Percentiles rank a stretch among this genome's conserved stretches.
phyloP scores from a whole-genome alignment of 2,113 vertebrate species.

The Ginglymostoma cirratum region DNA sequence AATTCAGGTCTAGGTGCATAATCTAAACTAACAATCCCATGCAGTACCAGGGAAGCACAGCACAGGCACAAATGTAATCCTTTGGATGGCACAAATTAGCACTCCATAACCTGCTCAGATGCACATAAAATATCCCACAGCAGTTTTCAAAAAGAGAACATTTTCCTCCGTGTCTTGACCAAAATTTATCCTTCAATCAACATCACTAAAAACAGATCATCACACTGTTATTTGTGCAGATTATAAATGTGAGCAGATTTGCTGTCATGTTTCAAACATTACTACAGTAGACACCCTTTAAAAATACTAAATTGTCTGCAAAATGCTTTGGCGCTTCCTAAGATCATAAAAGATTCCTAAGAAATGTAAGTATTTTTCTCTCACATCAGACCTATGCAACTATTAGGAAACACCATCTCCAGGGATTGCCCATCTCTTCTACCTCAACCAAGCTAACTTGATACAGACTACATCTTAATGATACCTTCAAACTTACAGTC shows the following conservation, averaged over 20 bases:
- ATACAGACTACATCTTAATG: neutral
- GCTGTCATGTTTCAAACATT: neutral
- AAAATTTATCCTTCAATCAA: neutral
- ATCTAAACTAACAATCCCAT: neutral
- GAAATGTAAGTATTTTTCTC: neutral
- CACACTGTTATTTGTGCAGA: neutral
- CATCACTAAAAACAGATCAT: neutral
- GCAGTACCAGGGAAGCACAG: neutral
- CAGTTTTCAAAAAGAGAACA: neutral
- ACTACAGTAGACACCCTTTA: neutral
- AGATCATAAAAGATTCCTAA: neutral
- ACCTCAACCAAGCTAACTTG: neutral
- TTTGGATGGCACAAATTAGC: neutral
- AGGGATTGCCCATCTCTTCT: neutral
- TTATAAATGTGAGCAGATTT: neutral
- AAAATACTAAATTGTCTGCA: neutral
- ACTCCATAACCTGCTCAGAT: neutral
- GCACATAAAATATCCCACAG: neutral
- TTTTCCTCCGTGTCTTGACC: neutral
- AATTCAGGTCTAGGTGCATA: neutral
- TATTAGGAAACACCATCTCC: neutral
- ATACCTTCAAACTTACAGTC: neutral
- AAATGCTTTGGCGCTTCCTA: neutral
- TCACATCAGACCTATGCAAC: neutral
- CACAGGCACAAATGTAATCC: neutral